Conservation (phyloP, 2,113 vertebrate genomes). For the Cebus imitator region DNA sequence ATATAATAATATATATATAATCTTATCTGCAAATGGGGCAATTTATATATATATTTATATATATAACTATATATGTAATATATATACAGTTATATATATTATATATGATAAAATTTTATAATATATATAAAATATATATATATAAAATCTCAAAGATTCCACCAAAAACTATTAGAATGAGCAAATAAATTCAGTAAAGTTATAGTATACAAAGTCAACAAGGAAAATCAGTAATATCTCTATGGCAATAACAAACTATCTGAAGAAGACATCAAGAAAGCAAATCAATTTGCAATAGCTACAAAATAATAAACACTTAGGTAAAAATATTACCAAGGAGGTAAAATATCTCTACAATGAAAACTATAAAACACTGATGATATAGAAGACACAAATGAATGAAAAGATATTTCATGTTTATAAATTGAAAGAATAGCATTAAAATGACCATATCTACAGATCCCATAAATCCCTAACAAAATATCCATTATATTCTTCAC, state of each 20-base stretch:
- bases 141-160: neutral
- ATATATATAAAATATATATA: neutral
- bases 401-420: neutral
- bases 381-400: neutral
- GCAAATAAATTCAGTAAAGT: neutral
- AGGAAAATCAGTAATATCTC: neutral
- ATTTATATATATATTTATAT: too few species aligned
- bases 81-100: too few species aligned
- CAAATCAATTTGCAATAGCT: neutral
- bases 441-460: neutral
- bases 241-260: neutral
- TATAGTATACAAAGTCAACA: neutral
- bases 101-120: too few species aligned
- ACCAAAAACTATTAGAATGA: neutral
- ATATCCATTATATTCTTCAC: neutral
- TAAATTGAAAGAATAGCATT: neutral
- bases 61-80: too few species aligned
- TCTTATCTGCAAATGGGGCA: too few species aligned
- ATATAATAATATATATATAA: too few species aligned
- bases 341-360: neutral
- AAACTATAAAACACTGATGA: neutral
- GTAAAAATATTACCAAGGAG: neutral
- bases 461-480: neutral
- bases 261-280: neutral
- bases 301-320: neutral